phyloP scores from a whole-genome alignment of 2,888 invertebrate species.

The Lithophane semibrunnea region DNA sequence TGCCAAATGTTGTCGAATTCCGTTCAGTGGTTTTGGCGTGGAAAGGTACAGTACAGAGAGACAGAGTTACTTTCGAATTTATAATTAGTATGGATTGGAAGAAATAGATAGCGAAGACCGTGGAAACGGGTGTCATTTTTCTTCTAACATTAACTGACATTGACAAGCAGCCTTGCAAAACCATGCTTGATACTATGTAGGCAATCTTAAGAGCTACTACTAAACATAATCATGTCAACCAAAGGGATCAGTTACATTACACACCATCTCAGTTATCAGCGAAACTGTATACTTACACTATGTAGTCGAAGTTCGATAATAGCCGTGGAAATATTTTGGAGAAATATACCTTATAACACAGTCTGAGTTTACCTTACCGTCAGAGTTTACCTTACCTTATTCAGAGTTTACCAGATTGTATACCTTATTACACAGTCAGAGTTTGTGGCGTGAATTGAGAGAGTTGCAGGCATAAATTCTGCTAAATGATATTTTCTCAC shows the following conservation, averaged over 20 bases:
- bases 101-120: background rate
- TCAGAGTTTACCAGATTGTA: too few species aligned
- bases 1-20: too few species aligned
- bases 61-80: too few species aligned
- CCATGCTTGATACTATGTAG: background rate
- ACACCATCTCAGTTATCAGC: conserved; percentile 35
- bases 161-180: background rate
- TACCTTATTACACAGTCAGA: background rate
- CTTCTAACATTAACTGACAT: background rate
- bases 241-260: conserved; percentile 34
- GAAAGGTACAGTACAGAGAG: too few species aligned
- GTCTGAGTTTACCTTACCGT: too few species aligned
- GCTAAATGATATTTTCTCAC: background rate
- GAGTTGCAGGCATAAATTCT: background rate
- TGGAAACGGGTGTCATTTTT: background rate
- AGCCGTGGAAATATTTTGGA: conserved; percentile 32
- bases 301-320: background rate
- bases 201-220: background rate
- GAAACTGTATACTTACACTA: conserved; percentile 27
- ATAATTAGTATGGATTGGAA: background rate
- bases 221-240: conserved; percentile 21
- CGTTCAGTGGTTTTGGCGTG: too few species aligned
- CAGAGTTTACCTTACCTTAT: too few species aligned
- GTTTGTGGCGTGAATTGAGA: background rate
- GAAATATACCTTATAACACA: background rate